Conservation (phyloP, 2,113 vertebrate species). For the Leptobrachium ailaonicum region DNA sequence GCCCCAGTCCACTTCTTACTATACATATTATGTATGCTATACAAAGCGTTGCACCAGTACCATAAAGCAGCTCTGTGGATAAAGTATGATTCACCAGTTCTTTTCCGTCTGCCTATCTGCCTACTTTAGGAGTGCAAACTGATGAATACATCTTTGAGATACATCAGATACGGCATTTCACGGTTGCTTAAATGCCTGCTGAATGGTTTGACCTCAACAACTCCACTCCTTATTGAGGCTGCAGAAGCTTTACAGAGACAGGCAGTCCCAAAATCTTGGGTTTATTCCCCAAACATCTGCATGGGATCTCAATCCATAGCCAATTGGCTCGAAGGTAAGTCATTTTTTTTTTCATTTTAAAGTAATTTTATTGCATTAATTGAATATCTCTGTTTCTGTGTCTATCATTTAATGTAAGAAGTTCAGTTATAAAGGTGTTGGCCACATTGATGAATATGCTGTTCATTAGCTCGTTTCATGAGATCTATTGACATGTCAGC, state of each 20-base stretch:
- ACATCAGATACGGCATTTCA: conserved; percentile 16
- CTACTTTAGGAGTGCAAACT: conserved; percentile 39
- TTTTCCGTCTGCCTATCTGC: neutral
- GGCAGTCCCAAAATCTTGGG: conserved; percentile 20
- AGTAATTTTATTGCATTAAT: too few species aligned
- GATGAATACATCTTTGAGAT: conserved; percentile 21
- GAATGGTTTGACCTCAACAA: conserved; percentile 9
- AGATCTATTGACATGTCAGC: too few species aligned
- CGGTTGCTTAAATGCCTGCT: conserved; percentile 13
- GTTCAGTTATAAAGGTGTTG: too few species aligned
- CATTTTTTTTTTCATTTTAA: too few species aligned
- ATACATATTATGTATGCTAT: too few species aligned
- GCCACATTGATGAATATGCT: too few species aligned
- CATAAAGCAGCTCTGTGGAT: neutral
- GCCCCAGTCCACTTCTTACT: too few species aligned
- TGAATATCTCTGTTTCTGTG: too few species aligned
- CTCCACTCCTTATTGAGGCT: conserved; percentile 3
- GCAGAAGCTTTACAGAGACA: conserved; percentile 13
- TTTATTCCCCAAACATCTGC: neutral
- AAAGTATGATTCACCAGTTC: neutral
- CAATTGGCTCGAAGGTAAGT: conserved; percentile 41
- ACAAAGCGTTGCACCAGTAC: too few species aligned
- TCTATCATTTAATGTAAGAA: too few species aligned
- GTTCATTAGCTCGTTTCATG: too few species aligned
- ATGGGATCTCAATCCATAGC: neutral